Percentiles rank a stretch among this genome's conserved stretches.
phyloP scores from a whole-genome alignment of 2,888 invertebrate genomes.

The Petrophora chlorosata region DNA sequence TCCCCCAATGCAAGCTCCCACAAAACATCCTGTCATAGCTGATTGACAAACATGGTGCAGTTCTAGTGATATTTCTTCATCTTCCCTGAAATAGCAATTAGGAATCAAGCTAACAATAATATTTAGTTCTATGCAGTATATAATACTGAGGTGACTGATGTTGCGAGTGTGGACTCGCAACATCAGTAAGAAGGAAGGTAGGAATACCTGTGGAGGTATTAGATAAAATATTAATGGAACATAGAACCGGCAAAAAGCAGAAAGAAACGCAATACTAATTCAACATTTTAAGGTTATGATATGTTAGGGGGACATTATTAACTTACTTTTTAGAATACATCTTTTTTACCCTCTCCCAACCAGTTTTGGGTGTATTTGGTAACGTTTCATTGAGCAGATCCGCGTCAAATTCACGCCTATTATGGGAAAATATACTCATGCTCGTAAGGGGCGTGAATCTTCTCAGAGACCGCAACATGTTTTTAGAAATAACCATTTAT shows the following conservation, averaged over 20 bases:
- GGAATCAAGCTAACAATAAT: not conserved
- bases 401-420: constrained; percentile 49
- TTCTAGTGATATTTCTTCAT: constrained; percentile 85
- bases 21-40: constrained; percentile 81
- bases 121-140: not conserved
- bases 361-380: constrained; percentile 52
- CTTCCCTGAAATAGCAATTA: constrained; percentile 82
- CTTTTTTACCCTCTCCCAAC: constrained; percentile 75
- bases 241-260: no score
- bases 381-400: constrained; percentile 41
- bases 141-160: not conserved
- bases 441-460: constrained; percentile 59
- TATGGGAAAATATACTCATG: constrained; percentile 50
- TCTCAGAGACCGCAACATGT: constrained; percentile 55
- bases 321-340: constrained; percentile 78
- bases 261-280: no score
- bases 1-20: constrained; percentile 87
- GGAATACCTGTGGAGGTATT: no score
- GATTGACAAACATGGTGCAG: constrained; percentile 85
- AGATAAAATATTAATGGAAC: not conserved
- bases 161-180: no score
- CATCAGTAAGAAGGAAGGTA: no score
- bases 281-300: constrained; percentile 17
- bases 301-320: not conserved
- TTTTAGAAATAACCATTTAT: no score